Conservation (phyloP, 2,888 invertebrate genomes). For the Drosophila paranaensis region DNA sequence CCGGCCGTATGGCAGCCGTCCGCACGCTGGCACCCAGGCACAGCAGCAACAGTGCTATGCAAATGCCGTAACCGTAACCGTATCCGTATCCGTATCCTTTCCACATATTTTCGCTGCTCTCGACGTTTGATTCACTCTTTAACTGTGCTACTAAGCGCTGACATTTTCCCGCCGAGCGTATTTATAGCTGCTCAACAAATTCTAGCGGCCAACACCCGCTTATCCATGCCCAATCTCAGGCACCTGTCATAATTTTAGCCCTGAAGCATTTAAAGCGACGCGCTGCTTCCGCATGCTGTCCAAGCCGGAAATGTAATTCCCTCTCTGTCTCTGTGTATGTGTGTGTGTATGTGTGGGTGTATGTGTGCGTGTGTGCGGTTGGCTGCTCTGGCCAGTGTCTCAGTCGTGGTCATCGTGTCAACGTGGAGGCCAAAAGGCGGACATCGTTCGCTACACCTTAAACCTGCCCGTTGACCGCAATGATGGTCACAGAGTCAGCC, state of each 20-base stretch:
- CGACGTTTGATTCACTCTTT: conserved; percentile 43
- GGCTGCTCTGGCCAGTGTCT: conserved; percentile 38
- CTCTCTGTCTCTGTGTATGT: background rate
- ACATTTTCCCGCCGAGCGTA: conserved; percentile 37
- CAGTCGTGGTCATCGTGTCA: conserved; percentile 63
- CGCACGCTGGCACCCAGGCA: conserved; percentile 39
- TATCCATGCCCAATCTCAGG: conserved; percentile 24
- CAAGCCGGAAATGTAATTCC: conserved; percentile 75
- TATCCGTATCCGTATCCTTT: conserved; percentile 55
- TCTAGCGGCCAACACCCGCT: conserved; percentile 9
- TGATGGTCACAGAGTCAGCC: conserved; percentile 73
- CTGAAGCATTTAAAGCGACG: conserved; percentile 67
- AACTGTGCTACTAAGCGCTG: conserved; percentile 55
- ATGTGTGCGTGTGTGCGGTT: conserved; percentile 28
- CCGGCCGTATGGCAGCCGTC: conserved; percentile 55
- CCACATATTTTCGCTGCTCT: conserved; percentile 52
- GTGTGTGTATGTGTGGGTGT: conserved; percentile 4
- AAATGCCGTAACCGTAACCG: conserved; percentile 26
- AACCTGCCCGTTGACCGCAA: conserved; percentile 71
- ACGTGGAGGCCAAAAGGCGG: conserved; percentile 66
- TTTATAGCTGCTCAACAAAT: conserved; percentile 45
- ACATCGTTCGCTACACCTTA: conserved; percentile 76
- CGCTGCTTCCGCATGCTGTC: conserved; percentile 68
- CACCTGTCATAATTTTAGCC: conserved; percentile 75
- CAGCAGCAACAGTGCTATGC: conserved; percentile 32